A percentile compares a stretch with the other conserved stretches of the same genome.
phyloP scores from a whole-genome alignment of 35 echinoderm and acorn worm genomes.

The Apostichopus japonicus region DNA sequence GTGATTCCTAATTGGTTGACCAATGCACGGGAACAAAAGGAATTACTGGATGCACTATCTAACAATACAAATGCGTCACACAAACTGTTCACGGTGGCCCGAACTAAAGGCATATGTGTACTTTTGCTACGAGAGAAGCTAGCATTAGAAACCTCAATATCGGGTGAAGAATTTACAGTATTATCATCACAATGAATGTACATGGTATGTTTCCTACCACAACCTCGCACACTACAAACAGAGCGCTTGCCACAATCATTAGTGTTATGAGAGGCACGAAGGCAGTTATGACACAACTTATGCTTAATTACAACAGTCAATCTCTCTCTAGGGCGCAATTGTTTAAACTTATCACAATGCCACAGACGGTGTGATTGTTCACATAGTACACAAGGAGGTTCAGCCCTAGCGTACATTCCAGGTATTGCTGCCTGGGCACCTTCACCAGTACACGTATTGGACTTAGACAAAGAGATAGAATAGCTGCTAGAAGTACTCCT shows the following conservation, averaged over 20 bases:
- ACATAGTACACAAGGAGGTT: constrained; percentile 57
- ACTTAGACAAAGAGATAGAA: constrained; percentile 8
- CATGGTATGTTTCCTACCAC: constrained; percentile 44
- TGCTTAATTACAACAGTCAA: constrained; percentile 29
- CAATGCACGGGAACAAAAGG: constrained; percentile 41
- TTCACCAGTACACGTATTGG: not conserved
- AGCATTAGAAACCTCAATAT: no score
- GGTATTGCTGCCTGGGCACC: not conserved
- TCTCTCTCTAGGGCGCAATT: constrained; percentile 39
- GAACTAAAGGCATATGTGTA: constrained; percentile 48
- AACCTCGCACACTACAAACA: constrained; percentile 31
- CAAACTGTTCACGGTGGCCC: constrained; percentile 24
- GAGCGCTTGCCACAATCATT: constrained; percentile 43
- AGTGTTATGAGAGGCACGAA: constrained; percentile 40
- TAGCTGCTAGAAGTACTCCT: not conserved
- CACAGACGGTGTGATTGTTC: constrained; percentile 57
- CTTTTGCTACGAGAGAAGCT: constrained; percentile 32
- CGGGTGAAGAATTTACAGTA: no score
- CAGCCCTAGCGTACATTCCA: constrained; percentile 21
- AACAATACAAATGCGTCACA: constrained; percentile 10
- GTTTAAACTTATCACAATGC: constrained; percentile 58
- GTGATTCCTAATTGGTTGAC: constrained; percentile 43
- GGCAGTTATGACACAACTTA: constrained; percentile 61
- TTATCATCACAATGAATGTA: no score
- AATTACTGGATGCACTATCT: constrained; percentile 58